Evolutionary conservation across 1,140 invertebrate genomes (phyloP).

Genomic region (Drosophila sechellia): DNA sequence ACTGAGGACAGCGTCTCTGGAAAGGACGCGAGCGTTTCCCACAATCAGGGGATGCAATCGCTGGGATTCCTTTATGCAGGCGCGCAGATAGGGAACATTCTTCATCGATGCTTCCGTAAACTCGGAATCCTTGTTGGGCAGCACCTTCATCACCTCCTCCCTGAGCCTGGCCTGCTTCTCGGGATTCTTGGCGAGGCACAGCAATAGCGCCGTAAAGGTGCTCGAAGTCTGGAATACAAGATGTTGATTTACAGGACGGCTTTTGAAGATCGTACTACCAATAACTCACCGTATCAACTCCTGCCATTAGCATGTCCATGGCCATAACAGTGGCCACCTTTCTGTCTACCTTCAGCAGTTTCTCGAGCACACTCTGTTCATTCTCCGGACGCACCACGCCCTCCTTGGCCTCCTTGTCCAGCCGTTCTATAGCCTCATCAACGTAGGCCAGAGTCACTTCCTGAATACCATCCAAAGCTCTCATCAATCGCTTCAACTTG

Average conservation of each 20-base stretch:
- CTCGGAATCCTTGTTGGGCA: constrained; percentile 85
- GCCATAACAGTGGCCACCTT: constrained; percentile 84
- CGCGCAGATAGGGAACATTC: constrained; percentile 87
- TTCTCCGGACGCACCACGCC: constrained; percentile 43
- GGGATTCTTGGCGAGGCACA: constrained; percentile 88
- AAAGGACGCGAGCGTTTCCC: constrained; percentile 85
- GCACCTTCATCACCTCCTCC: constrained; percentile 87
- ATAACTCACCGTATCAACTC: constrained; percentile 77
- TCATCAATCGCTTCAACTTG: constrained; percentile 86
- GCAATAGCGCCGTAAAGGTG: constrained; percentile 38
- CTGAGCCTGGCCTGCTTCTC: constrained; percentile 90
- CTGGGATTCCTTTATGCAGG: constrained; percentile 88
- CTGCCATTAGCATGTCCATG: constrained; percentile 83
- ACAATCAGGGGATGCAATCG: constrained; percentile 85
- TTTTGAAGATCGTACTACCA: neutral
- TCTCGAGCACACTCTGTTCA: constrained; percentile 81
- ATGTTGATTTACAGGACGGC: no score
- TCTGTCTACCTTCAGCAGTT: constrained; percentile 84
- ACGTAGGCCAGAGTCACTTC: constrained; percentile 54
- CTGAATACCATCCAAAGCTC: constrained; percentile 74
- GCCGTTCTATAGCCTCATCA: constrained; percentile 64
- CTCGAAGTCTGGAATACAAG: constrained; percentile 45
- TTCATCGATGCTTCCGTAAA: constrained; percentile 86
- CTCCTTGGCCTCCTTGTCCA: constrained; percentile 58
- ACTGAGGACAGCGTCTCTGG: constrained; percentile 86